Evolutionary conservation across 2,888 invertebrate species (phyloP).

Genomic region (Morpho achilles): DNA sequence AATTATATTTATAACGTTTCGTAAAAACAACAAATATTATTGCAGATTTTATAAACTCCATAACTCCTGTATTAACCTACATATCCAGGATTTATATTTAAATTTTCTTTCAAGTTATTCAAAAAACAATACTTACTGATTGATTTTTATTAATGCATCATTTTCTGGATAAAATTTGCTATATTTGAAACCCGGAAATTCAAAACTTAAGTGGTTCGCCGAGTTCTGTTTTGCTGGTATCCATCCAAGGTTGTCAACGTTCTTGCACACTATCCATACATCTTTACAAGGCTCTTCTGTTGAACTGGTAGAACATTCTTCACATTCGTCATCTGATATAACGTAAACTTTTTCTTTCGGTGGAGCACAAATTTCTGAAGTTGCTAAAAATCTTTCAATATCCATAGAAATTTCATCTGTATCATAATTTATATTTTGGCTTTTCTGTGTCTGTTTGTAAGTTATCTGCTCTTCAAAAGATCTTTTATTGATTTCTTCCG

Average conservation of each 20-base stretch:
- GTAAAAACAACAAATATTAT: too few relatives aligned
- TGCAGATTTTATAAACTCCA: too few relatives aligned
- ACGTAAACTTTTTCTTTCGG: slow-evolving; percentile 33
- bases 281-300: slow-evolving; percentile 28
- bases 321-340: slow-evolving; percentile 40
- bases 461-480: slow-evolving; percentile 22
- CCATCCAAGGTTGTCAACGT: slow-evolving; percentile 50
- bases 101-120: too few relatives aligned
- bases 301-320: slow-evolving; percentile 8
- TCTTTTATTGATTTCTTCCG: slow-evolving; percentile 67
- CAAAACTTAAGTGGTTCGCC: slow-evolving; percentile 46
- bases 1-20: too few relatives aligned
- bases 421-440: slow-evolving; percentile 5
- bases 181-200: slow-evolving; percentile 57
- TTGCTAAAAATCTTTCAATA: slow-evolving; percentile 47
- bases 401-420: slow-evolving; percentile 33
- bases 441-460: slow-evolving; percentile 1
- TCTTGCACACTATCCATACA: slow-evolving; percentile 53
- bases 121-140: slow-evolving; percentile 49
- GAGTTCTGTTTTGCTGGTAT: slow-evolving; percentile 44
- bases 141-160: slow-evolving; percentile 55
- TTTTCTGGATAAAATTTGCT: slow-evolving; percentile 48
- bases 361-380: slow-evolving; percentile 31
- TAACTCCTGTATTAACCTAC: too few relatives aligned
- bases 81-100: too few relatives aligned